Conservation (phyloP, 1,140 invertebrate species). For the Magallana gigas region DNA sequence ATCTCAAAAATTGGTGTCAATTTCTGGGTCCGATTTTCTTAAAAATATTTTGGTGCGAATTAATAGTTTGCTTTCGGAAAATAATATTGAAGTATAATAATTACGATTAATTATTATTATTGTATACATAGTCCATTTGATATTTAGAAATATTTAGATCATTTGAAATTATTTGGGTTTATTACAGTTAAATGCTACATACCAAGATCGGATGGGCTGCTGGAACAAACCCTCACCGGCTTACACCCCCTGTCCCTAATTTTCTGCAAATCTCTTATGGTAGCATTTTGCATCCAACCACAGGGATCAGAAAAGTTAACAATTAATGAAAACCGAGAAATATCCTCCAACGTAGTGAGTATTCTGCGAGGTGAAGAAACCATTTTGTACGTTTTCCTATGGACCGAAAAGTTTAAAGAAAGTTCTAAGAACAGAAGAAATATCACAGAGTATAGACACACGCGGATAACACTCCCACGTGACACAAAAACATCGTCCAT, state of each 20-base stretch:
- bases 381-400: neutral
- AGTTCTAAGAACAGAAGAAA: neutral
- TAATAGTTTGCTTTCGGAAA: neutral
- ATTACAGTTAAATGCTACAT: neutral
- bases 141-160: neutral
- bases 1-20: neutral
- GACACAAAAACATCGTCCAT: neutral
- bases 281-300: slow-evolving; percentile 5
- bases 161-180: neutral
- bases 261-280: neutral
- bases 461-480: neutral
- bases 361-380: neutral
- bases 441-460: neutral
- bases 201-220: neutral
- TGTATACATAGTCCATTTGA: too few relatives aligned
- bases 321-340: neutral
- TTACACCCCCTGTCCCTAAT: neutral
- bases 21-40: neutral
- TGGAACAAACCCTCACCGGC: neutral
- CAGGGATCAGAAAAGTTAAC: neutral
- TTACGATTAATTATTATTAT: too few relatives aligned
- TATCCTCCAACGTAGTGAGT: neutral
- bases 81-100: neutral
- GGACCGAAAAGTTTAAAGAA: neutral
- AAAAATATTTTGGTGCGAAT: neutral